A percentile compares a stretch with the other conserved stretches of the same genome.
Evolutionary conservation across 2,797 vertebrate genomes (phyloP).

Genomic region (Cryptoprocta ferox): DNA sequence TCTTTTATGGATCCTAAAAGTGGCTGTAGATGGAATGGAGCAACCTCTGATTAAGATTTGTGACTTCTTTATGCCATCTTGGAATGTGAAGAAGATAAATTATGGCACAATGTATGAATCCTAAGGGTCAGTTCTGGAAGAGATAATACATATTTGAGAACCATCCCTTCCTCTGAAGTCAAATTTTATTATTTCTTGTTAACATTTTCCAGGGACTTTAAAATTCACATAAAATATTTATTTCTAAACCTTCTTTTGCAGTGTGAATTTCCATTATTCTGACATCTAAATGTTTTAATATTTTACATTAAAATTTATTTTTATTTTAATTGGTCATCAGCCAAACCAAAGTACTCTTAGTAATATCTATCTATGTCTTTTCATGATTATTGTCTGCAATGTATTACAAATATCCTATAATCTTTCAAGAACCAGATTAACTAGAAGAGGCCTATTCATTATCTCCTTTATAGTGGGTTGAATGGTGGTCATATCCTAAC

Average conservation of each 20-base stretch:
- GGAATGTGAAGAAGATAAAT: neutral
- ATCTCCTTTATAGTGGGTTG: neutral
- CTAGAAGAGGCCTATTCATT: neutral
- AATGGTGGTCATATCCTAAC: neutral
- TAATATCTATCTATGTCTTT: neutral
- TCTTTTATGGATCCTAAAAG: neutral
- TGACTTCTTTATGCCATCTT: neutral
- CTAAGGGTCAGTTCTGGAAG: neutral
- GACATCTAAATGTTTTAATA: constrained; percentile 7
- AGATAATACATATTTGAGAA: neutral
- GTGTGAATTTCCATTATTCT: neutral
- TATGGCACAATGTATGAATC: neutral
- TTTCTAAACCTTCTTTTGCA: neutral
- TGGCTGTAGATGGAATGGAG: neutral
- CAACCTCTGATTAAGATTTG: neutral
- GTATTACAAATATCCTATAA: neutral
- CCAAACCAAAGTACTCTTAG: neutral
- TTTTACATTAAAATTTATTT: constrained; percentile 26
- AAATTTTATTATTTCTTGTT: neutral
- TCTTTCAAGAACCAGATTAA: neutral
- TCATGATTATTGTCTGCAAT: neutral
- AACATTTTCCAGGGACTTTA: neutral
- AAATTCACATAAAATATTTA: neutral
- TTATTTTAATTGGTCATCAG: neutral
- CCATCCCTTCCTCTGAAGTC: neutral